Base-by-base conservation (phyloP, 1,140 invertebrate species). In the Trachymyrmex septentrionalis region DNA sequence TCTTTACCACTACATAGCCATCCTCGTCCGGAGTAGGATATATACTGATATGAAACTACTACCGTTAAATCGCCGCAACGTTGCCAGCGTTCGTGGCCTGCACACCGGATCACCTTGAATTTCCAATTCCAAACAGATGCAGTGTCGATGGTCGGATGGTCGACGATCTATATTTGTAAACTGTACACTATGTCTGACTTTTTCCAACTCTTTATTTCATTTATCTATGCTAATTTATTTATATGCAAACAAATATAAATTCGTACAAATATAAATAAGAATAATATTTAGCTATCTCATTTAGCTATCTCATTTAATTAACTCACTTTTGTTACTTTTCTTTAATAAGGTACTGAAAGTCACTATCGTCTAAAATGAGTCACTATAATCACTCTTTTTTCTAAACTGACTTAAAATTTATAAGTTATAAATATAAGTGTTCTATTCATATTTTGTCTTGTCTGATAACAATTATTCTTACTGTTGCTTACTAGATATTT, bases 51-150 rank as follows among this genome's bases (percentile, higher is more conserved):
- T 19, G 80, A 48, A 34, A 73, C 80, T 24, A 73, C 55, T 61
- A 75, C 69, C 5, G 7, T 55, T 73, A 75, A 61, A 48, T 21
- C 55, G n/a, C 4, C 44, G 67, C 80, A 73, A 82, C 59, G 80
- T 84, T 84, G 80, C 80, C 80, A 34, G 53, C 44, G 34, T 63
- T 72, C 12, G 16, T 53, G 34, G 10, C 4, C 12, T 59, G 78
- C 34, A 44, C 24, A 59, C 34, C 67, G 53, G 16, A 82, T 57
- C 38, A 73, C 3, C 38, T 75, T 84, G 80, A 84, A 84, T 75
- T 73, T 84, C 69, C 80, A 84, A 67, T 75, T 12, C 9, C 0
- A 55, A 55, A 24, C 21, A 73, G 9, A 24, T 53, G 38, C 27
- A 63, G 24, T 64, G 19, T 61, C 16, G 34, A 61, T 24, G 19